Percentiles rank a stretch among this genome's conserved stretches.
phyloP scores from a whole-genome alignment of 23 tunicate genomes.

The Phallusia fumigata region DNA sequence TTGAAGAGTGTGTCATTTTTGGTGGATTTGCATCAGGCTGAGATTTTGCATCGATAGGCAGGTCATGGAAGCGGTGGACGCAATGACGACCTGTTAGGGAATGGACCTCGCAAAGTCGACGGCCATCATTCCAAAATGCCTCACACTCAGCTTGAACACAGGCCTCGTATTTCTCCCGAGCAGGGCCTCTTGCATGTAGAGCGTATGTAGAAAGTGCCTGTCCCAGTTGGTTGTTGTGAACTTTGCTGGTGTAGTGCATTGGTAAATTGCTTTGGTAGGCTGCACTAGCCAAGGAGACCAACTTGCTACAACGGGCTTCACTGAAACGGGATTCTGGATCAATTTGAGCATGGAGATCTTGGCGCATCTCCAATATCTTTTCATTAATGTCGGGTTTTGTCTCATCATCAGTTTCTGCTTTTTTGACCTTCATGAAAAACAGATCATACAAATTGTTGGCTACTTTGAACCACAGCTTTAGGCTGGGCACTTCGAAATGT shows the following conservation, averaged over 20 bases:
- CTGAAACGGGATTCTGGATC: slow-evolving; percentile 90
- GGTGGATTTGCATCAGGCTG: slow-evolving; percentile 87
- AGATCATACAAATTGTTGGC: slow-evolving; percentile 69
- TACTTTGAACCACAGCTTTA: slow-evolving; percentile 89
- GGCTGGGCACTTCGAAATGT: slow-evolving; percentile 82
- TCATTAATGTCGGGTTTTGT: slow-evolving; percentile 27
- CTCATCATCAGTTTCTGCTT: slow-evolving; percentile 23
- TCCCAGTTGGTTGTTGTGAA: slow-evolving; percentile 91
- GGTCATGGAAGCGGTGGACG: slow-evolving; percentile 92
- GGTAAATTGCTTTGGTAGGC: slow-evolving; percentile 92
- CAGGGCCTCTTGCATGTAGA: slow-evolving; percentile 97
- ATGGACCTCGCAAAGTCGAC: slow-evolving; percentile 94
- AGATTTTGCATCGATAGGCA: slow-evolving; percentile 56
- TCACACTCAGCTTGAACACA: slow-evolving; percentile 78
- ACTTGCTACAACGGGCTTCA: slow-evolving; percentile 88
- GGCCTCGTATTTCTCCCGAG: slow-evolving; percentile 71
- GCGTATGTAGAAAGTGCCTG: slow-evolving; percentile 83
- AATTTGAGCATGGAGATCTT: slow-evolving; percentile 38
- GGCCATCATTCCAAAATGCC: slow-evolving; percentile 94
- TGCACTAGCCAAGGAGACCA: slow-evolving; percentile 82
- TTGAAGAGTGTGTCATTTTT: slow-evolving; percentile 78
- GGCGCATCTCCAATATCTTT: slow-evolving; percentile 42
- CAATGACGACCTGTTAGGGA: slow-evolving; percentile 98
- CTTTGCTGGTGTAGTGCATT: slow-evolving; percentile 96
- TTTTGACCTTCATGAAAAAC: slow-evolving; percentile 43